Evolutionary conservation across 1,140 invertebrate genomes (phyloP), one percentile per base, ranked within the genome.

Genomic region (Ylistrum balloti): DNA sequence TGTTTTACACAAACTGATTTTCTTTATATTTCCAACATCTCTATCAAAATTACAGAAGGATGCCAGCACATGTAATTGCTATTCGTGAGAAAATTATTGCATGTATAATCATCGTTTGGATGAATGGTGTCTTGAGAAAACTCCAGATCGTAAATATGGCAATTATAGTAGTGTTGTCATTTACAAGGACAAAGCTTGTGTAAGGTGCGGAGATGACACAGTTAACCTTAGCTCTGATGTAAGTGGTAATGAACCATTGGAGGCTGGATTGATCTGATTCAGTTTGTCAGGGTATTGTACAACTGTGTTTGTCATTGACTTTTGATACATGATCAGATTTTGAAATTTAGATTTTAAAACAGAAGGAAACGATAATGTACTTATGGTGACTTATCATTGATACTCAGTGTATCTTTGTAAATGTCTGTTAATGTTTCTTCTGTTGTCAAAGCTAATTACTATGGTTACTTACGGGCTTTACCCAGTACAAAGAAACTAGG

Each of bases 151-250:
- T 74, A 74, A 74, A 74, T 74, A 74, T 74, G n/a, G 9, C 56
- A 74, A 74, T 74, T 74, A 74, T 28, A n/a, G 56, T 74, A 74
- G 56, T 11, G n/a, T 74, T 28, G n/a, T 74, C 7, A n/a, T 22
- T 28, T 74, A 74, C 56, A 74, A 74, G 56, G 56, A 74, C 56
- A 74, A 74, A n/a, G 56, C 56, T 74, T 28, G 56, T 74, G 56
- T 74, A 28, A 28, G 56, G 56, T 74, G 22, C 22, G 1, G 17
- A 5, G 13, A 74, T 74, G 56, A 74, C 56, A 74, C 22, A 48
- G 56, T 74, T 74, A 74, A 74, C 56, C 5, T 28, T n/a, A 74
- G 56, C 56, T 74, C 22, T 74, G 56, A 74, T 74, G 56, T 74
- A 74, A 74, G 22, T 74, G 56, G 56, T 74, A n/a, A 74, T 74